These are phyloP conservation scores for Hafferia zeledoni DNA, from an alignment of 2,797 vertebrate genomes.

Conservation along the genomic window DNA sequence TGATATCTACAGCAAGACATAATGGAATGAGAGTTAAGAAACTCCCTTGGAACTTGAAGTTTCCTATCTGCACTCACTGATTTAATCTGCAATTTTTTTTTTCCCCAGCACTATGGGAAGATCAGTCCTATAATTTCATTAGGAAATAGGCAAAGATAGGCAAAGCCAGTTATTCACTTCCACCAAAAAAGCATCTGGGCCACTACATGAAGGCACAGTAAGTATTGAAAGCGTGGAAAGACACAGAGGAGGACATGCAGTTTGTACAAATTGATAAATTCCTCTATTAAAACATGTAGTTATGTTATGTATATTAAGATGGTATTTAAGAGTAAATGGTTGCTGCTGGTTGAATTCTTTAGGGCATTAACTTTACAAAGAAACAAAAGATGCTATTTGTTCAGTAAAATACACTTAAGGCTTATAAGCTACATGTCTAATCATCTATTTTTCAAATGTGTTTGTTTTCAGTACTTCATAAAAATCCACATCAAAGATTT, in stretches of 20 bases:
- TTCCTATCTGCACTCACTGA: not conserved
- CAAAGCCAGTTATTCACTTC: not conserved
- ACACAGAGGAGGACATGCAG: not conserved
- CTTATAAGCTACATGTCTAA: not conserved
- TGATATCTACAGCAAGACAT: not conserved
- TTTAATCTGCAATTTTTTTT: not conserved
- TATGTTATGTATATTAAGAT: not conserved
- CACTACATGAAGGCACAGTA: not conserved
- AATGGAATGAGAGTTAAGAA: not conserved
- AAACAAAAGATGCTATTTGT: not conserved
- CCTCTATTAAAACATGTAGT: not conserved
- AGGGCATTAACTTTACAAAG: not conserved
- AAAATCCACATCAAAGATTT: not conserved
- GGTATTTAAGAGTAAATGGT: not conserved
- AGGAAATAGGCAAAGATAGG: not conserved
- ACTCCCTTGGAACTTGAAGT: not conserved
- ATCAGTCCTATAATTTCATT: not conserved
- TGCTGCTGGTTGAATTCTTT: conserved; percentile 7
- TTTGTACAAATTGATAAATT: not conserved
- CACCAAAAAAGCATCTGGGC: not conserved
- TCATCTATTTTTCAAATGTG: not conserved
- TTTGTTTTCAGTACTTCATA: not conserved
- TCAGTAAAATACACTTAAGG: not conserved
- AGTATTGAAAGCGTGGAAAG: not conserved
- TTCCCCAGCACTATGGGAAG: not conserved